phyloP scores from a whole-genome alignment of 2,113 vertebrate genomes.

The Trogon melanurus region DNA sequence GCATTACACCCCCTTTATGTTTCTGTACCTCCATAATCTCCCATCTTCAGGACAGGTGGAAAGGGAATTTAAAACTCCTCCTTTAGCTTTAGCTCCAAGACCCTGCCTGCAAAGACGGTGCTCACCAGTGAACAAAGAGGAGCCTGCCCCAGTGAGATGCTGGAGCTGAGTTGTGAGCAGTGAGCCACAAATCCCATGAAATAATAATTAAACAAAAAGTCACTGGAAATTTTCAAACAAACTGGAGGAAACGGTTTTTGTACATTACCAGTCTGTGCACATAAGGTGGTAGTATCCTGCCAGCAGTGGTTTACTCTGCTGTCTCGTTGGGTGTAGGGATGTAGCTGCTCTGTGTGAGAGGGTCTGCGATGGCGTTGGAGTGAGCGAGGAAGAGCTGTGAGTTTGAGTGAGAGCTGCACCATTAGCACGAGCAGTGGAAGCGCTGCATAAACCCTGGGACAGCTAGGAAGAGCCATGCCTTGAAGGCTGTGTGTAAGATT shows the following conservation, averaged over 20 bases:
- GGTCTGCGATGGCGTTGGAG: background rate
- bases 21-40: background rate
- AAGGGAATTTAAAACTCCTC: background rate
- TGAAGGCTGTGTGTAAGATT: background rate
- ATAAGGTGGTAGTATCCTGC: background rate
- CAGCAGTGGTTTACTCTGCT: background rate
- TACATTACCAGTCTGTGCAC: background rate
- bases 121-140: background rate
- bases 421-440: background rate
- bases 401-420: background rate
- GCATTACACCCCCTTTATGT: background rate
- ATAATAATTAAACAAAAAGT: background rate
- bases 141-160: background rate
- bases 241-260: background rate
- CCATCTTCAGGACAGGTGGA: background rate
- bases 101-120: background rate
- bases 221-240: background rate
- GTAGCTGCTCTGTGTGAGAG: background rate
- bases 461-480: rapidly evolving
- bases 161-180: background rate
- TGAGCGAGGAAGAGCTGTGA: background rate
- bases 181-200: background rate
- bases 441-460: background rate
- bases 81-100: background rate
- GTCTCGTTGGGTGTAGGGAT: background rate